Percentiles rank a stretch among this genome's conserved stretches.
phyloP scores from a whole-genome alignment of 2,113 vertebrate genomes.

The Pterocles orientalis region DNA sequence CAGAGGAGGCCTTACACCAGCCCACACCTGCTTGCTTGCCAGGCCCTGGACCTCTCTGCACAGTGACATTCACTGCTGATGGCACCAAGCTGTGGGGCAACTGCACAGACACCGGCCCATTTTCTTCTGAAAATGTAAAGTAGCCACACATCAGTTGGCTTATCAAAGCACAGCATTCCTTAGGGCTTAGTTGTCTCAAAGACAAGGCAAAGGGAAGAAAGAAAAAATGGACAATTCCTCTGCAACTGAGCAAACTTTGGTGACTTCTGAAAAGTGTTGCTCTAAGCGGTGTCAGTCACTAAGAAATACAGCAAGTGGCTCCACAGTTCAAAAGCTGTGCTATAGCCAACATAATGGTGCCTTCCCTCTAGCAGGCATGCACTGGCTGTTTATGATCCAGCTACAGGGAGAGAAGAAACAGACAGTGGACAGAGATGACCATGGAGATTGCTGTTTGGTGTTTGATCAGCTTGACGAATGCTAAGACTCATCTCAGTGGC shows the following conservation, averaged over 20 bases:
- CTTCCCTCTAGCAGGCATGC: neutral
- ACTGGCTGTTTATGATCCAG: neutral
- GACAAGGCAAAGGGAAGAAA: neutral
- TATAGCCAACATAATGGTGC: neutral
- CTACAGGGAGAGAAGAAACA: neutral
- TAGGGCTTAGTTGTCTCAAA: neutral
- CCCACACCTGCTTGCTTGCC: neutral
- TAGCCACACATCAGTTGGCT: neutral
- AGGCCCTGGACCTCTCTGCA: too few species aligned
- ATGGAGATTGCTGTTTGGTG: neutral
- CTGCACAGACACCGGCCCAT: neutral
- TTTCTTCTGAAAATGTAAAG: neutral
- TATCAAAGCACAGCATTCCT: neutral
- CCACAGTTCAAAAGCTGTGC: neutral
- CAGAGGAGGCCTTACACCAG: neutral
- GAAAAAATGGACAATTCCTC: neutral
- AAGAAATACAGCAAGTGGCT: neutral
- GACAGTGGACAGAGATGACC: neutral
- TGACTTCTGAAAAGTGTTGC: neutral
- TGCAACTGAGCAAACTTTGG: neutral
- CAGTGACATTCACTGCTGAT: fast-evolving
- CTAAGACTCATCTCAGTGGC: neutral
- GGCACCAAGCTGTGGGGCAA: neutral
- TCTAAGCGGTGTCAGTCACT: neutral
- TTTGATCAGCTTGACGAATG: neutral